Evolutionary conservation across 2,113 vertebrate genomes (phyloP).

Genomic region (Corynorhinus townsendii): DNA sequence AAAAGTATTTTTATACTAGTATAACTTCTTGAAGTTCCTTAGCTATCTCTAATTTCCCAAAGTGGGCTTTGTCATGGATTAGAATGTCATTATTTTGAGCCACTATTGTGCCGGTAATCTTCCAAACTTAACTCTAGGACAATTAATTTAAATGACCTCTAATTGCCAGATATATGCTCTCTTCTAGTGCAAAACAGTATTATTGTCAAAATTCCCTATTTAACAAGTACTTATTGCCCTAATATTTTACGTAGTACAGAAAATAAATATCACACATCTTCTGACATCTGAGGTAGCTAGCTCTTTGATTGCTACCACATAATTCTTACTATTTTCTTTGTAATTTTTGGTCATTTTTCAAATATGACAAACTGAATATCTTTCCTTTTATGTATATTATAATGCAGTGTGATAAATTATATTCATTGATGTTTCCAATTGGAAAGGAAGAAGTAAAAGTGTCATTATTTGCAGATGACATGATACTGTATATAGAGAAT

Average conservation of each 20-base stretch:
- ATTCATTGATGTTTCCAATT: not conserved
- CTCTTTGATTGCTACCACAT: not conserved
- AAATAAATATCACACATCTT: not conserved
- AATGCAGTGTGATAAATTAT: not conserved
- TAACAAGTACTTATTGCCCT: not conserved
- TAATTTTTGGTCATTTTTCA: slow-evolving; percentile 18
- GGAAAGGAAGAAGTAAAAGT: too few relatives aligned
- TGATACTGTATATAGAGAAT: too few relatives aligned
- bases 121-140: not conserved
- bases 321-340: not conserved
- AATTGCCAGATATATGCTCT: not conserved
- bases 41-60: not conserved
- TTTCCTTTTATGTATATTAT: not conserved
- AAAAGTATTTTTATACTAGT: not conserved
- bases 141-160: not conserved
- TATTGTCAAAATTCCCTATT: slow-evolving; percentile 31
- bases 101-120: not conserved
- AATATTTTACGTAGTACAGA: not conserved
- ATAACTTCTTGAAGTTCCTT: not conserved
- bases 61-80: not conserved
- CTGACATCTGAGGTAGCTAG: not conserved
- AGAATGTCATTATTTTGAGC: not conserved
- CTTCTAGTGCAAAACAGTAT: not conserved
- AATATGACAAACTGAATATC: not conserved
- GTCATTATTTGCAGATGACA: too few relatives aligned